Evolutionary conservation across 1,140 invertebrate genomes (phyloP).

Genomic region (Andricus grossulariae): DNA sequence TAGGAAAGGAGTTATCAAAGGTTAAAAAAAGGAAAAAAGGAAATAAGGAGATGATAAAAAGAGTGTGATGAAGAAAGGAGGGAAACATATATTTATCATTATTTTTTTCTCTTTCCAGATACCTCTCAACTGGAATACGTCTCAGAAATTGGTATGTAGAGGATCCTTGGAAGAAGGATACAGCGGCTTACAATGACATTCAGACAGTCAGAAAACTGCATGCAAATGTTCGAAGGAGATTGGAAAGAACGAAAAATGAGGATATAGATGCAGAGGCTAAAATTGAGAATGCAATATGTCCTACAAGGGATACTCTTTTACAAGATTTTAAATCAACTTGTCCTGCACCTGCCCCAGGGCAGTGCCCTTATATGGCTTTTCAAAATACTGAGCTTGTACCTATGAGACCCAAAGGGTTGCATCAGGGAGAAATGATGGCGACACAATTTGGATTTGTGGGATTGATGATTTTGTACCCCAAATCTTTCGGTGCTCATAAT

Average conservation of each 20-base stretch:
- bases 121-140: constrained; percentile 71
- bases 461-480: constrained; percentile 79
- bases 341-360: constrained; percentile 36
- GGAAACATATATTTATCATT: neutral
- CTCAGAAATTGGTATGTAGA: constrained; percentile 74
- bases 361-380: constrained; percentile 68
- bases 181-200: constrained; percentile 70
- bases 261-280: constrained; percentile 46
- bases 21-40: no score
- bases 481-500: constrained; percentile 79
- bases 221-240: constrained; percentile 57
- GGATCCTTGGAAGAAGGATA: constrained; percentile 69
- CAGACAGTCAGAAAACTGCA: constrained; percentile 73
- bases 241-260: constrained; percentile 50
- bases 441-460: constrained; percentile 90
- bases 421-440: constrained; percentile 85
- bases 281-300: constrained; percentile 74
- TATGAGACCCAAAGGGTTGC: constrained; percentile 63
- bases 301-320: constrained; percentile 41
- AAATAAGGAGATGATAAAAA: no score
- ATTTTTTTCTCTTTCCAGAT: constrained; percentile 52
- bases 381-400: constrained; percentile 74
- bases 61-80: neutral
- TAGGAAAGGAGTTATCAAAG: no score
- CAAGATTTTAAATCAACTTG: constrained; percentile 48